phyloP scores from a whole-genome alignment of 1,140 invertebrate species.

The Piezodorus guildinii region DNA sequence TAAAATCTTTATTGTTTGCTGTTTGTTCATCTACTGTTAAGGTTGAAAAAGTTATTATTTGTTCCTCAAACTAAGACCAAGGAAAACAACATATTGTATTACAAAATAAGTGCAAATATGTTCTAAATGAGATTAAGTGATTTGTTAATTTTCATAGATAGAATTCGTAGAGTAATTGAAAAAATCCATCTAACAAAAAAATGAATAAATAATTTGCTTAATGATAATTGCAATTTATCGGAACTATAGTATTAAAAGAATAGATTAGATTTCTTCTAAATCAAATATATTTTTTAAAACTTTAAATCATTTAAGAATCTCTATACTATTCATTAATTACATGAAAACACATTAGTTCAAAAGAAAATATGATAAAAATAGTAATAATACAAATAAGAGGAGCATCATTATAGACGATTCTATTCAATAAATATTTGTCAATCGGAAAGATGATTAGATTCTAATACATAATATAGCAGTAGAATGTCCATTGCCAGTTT shows the following conservation, averaged over 20 bases:
- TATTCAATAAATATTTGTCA: too few species aligned
- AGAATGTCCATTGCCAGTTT: not conserved
- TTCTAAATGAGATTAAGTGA: too few species aligned
- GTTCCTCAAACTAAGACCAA: slow-evolving; percentile 11
- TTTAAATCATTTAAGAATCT: too few species aligned
- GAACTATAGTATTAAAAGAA: not conserved
- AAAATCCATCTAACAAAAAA: not conserved
- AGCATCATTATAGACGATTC: too few species aligned
- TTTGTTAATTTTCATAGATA: too few species aligned
- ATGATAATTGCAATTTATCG: not conserved
- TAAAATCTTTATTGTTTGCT: not conserved
- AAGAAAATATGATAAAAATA: too few species aligned
- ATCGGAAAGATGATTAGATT: not conserved
- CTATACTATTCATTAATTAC: too few species aligned
- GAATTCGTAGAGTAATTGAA: not conserved
- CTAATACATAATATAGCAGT: not conserved
- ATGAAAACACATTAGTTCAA: too few species aligned
- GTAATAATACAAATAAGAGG: too few species aligned
- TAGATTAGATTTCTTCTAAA: not conserved
- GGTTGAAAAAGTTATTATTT: not conserved
- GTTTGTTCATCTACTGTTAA: not conserved
- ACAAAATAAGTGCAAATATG: not conserved
- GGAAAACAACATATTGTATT: slow-evolving; percentile 6
- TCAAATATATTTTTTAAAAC: not conserved
- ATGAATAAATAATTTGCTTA: not conserved